These are phyloP conservation scores for Sussaba pulchella DNA, from an alignment of 2,888 invertebrate genomes.

Conservation along the genomic window DNA sequence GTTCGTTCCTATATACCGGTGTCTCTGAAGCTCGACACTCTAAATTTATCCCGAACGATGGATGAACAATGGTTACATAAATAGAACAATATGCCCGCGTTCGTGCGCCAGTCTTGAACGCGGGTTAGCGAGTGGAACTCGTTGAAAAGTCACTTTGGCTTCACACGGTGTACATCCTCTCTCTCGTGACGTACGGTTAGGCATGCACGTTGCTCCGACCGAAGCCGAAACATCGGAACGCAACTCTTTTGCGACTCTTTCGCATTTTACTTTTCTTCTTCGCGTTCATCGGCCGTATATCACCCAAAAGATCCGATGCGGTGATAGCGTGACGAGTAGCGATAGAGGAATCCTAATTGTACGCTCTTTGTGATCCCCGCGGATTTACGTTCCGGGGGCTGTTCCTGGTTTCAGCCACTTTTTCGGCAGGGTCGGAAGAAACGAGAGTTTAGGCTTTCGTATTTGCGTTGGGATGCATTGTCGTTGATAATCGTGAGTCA, in stretches of 20 bases:
- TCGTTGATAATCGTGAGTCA: too few species aligned
- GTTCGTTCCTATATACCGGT: constrained; percentile 57
- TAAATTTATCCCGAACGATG: constrained; percentile 83
- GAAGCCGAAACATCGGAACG: constrained; percentile 41
- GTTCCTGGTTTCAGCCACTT: neutral
- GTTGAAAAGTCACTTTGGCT: constrained; percentile 79
- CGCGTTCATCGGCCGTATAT: constrained; percentile 44
- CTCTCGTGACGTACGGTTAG: constrained; percentile 33
- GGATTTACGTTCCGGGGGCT: neutral
- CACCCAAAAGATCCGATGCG: constrained; percentile 45
- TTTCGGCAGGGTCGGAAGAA: too few species aligned
- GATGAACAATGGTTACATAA: constrained; percentile 84
- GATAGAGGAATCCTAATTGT: constrained; percentile 64
- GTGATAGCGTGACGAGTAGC: constrained; percentile 36
- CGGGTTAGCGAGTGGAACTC: constrained; percentile 72
- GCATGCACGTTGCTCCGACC: constrained; percentile 23
- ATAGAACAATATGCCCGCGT: constrained; percentile 83
- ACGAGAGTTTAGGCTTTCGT: too few species aligned
- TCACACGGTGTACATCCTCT: constrained; percentile 34
- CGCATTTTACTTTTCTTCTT: constrained; percentile 41
- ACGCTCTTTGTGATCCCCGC: constrained; percentile 17
- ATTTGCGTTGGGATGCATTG: too few species aligned
- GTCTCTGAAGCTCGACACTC: constrained; percentile 73
- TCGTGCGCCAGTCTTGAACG: constrained; percentile 69
- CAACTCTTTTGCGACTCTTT: constrained; percentile 65